These are phyloP conservation scores for Drosophila sturtevanti DNA, from an alignment of 1,140 invertebrate genomes.

Conservation along the genomic window DNA sequence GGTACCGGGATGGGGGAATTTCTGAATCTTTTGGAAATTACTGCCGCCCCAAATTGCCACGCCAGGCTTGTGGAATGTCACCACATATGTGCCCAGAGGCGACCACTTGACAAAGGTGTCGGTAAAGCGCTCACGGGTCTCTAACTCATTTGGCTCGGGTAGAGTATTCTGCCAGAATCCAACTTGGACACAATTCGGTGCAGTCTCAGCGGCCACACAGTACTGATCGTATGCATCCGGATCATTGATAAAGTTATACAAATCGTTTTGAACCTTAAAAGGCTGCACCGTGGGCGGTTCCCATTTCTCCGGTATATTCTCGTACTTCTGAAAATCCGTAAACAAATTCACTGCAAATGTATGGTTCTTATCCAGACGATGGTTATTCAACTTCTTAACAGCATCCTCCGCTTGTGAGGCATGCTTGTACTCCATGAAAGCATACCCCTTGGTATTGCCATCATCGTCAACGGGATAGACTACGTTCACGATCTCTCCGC, in stretches of 20 bases:
- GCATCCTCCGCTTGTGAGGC: constrained; percentile 92
- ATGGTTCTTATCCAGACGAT: constrained; percentile 98
- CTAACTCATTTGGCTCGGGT: constrained; percentile 92
- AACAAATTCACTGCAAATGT: constrained; percentile 98
- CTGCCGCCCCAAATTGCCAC: constrained; percentile 98
- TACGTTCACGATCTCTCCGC: constrained; percentile 95
- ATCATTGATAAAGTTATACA: constrained; percentile 95
- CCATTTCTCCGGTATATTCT: constrained; percentile 96
- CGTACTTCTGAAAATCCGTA: constrained; percentile 98
- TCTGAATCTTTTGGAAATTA: constrained; percentile 94
- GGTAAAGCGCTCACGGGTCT: constrained; percentile 88
- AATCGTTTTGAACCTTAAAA: constrained; percentile 94
- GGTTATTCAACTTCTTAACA: constrained; percentile 93
- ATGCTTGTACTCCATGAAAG: constrained; percentile 96
- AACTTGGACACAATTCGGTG: constrained; percentile 87
- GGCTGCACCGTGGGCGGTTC: constrained; percentile 93
- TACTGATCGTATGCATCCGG: constrained; percentile 98
- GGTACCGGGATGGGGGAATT: constrained; percentile 95
- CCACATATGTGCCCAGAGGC: constrained; percentile 96
- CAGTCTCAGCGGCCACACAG: constrained; percentile 92
- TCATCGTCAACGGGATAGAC: constrained; percentile 93
- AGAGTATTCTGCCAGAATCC: constrained; percentile 95
- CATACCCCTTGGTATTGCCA: constrained; percentile 95
- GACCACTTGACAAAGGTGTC: constrained; percentile 99
- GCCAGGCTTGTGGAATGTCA: constrained; percentile 97